Evolutionary conservation across 2,113 vertebrate species (phyloP), one percentile per base, ranked within the genome.

Genomic region (Nasalis larvatus): DNA sequence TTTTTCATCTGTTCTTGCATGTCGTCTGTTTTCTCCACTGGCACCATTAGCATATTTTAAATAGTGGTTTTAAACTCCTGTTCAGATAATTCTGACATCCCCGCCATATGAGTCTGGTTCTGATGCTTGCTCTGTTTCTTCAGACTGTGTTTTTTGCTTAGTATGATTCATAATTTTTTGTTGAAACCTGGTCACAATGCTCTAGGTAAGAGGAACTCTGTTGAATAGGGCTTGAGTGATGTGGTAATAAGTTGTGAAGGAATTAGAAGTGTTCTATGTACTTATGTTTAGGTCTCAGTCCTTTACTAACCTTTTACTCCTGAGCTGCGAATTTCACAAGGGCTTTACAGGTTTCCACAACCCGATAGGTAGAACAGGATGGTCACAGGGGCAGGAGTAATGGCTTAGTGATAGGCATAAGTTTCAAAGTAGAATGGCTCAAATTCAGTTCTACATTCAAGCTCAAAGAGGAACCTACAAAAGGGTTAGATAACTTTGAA

Each of bases 391-490:
- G 6, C 2, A 42, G 3, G 1, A 63, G 21, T n/a, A 3, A 49
- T 8, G 8, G 32, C 9, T 92, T 58, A 69, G 12, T 71, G 3
- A 8, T 49, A 92, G 3, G 47, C 35, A 76, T 71, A n/a, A 94
- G 18, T 13, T 66, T 76, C 89, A 68, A 20, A 10, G 71, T 77
- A 58, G 60, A 16, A 32, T 40, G 35, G 1, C 23, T 63, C 35
- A 86, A 58, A 94, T 83, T 82, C 6, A 88, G 11, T 81, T 85
- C 37, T 92, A 58, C 11, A 23, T 58, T 83, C 17, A 60, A 8
- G 7, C 18, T 94, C 54, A 60, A 60, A 27, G 35, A 47, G 30
- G 32, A 35, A 76, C 58, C 20, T 89, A 20, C 5, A 18, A 78
- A 49, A 42, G 3, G 1, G 1, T 35, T 69, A 76, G 32, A 30